phyloP scores from a whole-genome alignment of 2,797 vertebrate genomes.

The Denticeps clupeoides region DNA sequence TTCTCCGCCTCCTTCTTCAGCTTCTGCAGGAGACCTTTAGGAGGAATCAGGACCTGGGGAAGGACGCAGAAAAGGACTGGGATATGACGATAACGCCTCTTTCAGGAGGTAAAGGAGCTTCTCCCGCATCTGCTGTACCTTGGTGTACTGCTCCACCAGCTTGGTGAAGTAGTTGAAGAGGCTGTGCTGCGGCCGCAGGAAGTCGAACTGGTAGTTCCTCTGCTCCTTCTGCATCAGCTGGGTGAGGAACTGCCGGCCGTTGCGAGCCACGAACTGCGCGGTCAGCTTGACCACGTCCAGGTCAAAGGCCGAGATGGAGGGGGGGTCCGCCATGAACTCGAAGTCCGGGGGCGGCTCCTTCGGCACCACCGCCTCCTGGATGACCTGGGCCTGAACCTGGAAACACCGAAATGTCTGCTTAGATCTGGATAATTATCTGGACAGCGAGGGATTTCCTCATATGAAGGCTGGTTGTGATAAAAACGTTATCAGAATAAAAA shows the following conservation, averaged over 20 bases:
- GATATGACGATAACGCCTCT: no score
- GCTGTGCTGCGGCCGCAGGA: conserved; percentile 93
- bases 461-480: no score
- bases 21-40: conserved; percentile 84
- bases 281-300: conserved; percentile 96
- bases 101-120: no score
- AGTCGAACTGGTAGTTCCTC: conserved; percentile 98
- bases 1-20: conserved; percentile 92
- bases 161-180: conserved; percentile 99
- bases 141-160: conserved; percentile 96
- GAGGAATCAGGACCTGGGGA: conserved; percentile 87
- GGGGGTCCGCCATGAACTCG: conserved; percentile 94
- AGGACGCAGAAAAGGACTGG: neutral
- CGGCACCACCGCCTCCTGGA: conserved; percentile 83
- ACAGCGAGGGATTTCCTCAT: no score
- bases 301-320: conserved; percentile 94
- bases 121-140: no score
- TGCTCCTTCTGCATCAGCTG: conserved; percentile 99
- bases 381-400: conserved; percentile 90
- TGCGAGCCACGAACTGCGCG: conserved; percentile 92
- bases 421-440: no score
- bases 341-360: conserved; percentile 95
- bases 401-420: neutral
- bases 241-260: conserved; percentile 92
- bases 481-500: no score